Conservation (phyloP, 2,797 vertebrate genomes). For the Simalia tracyae region DNA sequence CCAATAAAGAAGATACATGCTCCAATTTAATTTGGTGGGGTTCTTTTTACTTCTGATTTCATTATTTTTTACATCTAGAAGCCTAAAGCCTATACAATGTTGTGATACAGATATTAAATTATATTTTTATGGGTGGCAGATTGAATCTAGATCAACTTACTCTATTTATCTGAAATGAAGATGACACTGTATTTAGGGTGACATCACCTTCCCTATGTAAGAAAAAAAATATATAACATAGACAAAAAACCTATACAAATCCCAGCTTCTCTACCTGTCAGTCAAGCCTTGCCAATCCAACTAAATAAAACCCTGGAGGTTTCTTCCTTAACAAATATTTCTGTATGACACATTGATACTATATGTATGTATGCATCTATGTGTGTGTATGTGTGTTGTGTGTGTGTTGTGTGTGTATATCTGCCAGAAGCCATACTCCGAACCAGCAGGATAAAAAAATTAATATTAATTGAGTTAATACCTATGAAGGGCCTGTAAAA, state of each 20-base stretch:
- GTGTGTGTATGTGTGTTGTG: neutral
- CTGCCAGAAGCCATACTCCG: neutral
- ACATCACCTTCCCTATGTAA: neutral
- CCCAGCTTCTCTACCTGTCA: neutral
- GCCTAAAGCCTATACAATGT: neutral
- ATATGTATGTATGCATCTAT: neutral
- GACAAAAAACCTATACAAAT: neutral
- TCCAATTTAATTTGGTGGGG: neutral
- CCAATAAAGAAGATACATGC: neutral
- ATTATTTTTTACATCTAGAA: neutral
- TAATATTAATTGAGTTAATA: neutral
- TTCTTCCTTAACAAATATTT: neutral
- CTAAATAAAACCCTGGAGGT: neutral
- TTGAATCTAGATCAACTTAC: neutral
- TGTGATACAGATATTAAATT: neutral
- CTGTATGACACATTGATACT: neutral
- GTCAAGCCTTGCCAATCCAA: neutral
- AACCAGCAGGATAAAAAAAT: neutral
- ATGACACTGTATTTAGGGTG: neutral
- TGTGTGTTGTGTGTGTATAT: neutral
- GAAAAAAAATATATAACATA: neutral
- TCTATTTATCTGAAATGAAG: neutral
- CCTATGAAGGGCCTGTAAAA: neutral
- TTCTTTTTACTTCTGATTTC: neutral
- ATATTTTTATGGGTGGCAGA: neutral